Evolutionary conservation across 92 coral and sea anemone genomes (phyloP), one percentile per base, ranked within the genome.

Genomic region (Virgularia gustaviana): DNA sequence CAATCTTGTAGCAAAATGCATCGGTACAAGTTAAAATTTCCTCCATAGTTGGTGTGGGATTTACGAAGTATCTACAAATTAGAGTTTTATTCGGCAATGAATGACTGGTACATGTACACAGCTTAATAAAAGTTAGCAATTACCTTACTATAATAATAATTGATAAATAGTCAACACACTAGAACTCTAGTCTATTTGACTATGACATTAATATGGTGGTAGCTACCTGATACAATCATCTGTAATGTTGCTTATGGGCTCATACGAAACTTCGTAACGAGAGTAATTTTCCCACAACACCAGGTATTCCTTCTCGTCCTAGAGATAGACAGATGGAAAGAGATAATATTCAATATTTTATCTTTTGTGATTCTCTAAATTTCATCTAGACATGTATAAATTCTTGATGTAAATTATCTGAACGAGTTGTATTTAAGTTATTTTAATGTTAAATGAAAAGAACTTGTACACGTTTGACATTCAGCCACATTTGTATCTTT

Each of bases 171-270:
- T 34, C 30, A 34, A 39, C 36, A 2, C 31, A n/a, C 19, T 10
- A 1, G 38, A 33, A 62, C n/a, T 62, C 9, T 41, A 9, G 47
- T 41, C 47, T 41, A 41, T 41, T 9, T 9, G 47, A 9, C 9
- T 9, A 22, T 6, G 3, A 55, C 10, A 22, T 24, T 18, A 24
- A n/a, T 55, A 24, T n/a, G 24, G 9, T 16, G 35, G 35, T 57
- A 57, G 38, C 35, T 65, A 39, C 72, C 72, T 62, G 35, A 62
- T 62, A 19, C 70, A 62, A 16, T 33, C 49, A 27, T 32, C 70
- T 10, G 70, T 35, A 2, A 62, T 11, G 18, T 62, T 37, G 13
- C 37, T 31, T 30, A 33, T 22, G 6, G 70, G 70, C 11, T 62
- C 70, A 30, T 41, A 62, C 23, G 70, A 32, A 6, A 49, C 38